These are phyloP conservation scores for Drosophila eugracilis DNA, from an alignment of 1,140 invertebrate genomes.

Conservation along the genomic window DNA sequence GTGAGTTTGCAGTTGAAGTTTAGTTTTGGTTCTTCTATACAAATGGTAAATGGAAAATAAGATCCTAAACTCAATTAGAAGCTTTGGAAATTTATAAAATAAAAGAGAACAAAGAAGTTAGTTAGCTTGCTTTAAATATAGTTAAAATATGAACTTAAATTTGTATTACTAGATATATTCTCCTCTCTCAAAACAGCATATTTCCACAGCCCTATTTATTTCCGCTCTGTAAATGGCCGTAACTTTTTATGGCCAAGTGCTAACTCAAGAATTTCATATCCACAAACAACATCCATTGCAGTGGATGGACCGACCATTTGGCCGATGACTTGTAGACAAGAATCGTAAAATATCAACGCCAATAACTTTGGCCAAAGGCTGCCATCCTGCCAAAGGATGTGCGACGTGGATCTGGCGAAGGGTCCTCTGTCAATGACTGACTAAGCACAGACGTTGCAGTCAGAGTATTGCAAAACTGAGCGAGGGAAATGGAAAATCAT, in stretches of 20 bases:
- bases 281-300: slow-evolving; percentile 44
- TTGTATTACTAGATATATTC: background rate
- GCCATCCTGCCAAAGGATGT: slow-evolving; percentile 10
- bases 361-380: slow-evolving; percentile 51
- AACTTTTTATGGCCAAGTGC: slow-evolving; percentile 26
- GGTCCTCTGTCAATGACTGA: slow-evolving; percentile 49
- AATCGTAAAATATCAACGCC: slow-evolving; percentile 61
- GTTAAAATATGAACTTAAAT: background rate
- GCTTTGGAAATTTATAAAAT: no score
- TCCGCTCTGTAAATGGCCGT: slow-evolving; percentile 15
- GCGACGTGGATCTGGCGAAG: slow-evolving; percentile 2
- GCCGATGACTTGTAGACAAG: slow-evolving; percentile 60
- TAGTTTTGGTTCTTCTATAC: no score
- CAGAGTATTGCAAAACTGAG: slow-evolving; percentile 24
- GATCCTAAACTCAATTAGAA: no score
- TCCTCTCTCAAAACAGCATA: background rate
- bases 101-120: background rate
- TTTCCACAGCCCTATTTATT: slow-evolving; percentile 2
- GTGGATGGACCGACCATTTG: slow-evolving; percentile 48
- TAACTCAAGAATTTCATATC: slow-evolving; percentile 19
- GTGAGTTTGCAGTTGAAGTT: slow-evolving; percentile 15
- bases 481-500: slow-evolving; percentile 26
- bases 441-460: slow-evolving; percentile 59
- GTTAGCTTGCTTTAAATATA: no score
- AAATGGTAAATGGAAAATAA: background rate